Evolutionary conservation across 2,113 vertebrate genomes (phyloP).

Genomic region (Alectura lathami): DNA sequence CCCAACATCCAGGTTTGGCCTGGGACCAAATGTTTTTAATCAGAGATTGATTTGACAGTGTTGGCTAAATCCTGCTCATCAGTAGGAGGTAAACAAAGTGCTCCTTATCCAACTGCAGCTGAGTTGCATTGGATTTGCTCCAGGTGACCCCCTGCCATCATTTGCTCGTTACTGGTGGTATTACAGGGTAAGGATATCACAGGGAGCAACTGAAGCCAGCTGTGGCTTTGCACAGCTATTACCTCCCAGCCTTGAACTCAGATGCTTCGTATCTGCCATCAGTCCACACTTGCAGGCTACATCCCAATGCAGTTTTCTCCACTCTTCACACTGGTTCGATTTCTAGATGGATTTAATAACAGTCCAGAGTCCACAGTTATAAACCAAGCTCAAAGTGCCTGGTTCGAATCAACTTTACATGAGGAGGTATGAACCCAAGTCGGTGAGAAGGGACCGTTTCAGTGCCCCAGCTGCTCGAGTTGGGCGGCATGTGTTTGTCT

Average conservation of each 20-base stretch:
- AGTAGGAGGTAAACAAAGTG: neutral
- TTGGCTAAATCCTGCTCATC: neutral
- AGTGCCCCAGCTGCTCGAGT: fast-evolving
- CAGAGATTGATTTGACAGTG: neutral
- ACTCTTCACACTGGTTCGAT: neutral
- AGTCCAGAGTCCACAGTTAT: neutral
- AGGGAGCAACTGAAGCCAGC: neutral
- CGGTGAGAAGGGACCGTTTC: neutral
- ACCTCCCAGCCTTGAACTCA: slow-evolving; percentile 1
- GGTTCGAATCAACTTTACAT: neutral
- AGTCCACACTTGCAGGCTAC: neutral
- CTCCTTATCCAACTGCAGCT: neutral
- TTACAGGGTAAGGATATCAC: neutral
- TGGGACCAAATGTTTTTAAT: neutral
- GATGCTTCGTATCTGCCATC: neutral
- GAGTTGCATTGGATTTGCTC: neutral
- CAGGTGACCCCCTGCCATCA: neutral
- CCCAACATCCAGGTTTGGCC: neutral
- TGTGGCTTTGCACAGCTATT: neutral
- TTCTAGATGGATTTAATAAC: neutral
- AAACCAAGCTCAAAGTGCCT: neutral
- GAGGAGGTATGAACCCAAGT: neutral
- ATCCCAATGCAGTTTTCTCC: neutral
- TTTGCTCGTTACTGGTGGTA: neutral
- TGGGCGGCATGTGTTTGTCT: fast-evolving